Evolutionary conservation across 2,113 vertebrate genomes (phyloP).

Genomic region (Ifrita kowaldi): DNA sequence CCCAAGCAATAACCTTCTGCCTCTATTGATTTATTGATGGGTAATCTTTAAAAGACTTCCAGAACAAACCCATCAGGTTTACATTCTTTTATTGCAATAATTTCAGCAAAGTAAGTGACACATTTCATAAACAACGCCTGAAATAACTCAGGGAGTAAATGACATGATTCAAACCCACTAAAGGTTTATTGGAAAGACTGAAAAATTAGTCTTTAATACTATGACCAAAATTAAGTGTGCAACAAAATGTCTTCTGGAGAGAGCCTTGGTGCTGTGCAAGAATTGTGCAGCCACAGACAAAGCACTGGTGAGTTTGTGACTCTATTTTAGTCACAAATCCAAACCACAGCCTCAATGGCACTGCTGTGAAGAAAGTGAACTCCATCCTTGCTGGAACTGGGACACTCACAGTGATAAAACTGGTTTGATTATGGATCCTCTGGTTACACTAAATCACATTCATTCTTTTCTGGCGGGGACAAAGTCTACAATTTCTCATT

Average conservation of each 20-base stretch:
- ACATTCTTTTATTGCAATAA: neutral
- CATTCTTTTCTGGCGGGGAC: neutral
- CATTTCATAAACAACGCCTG: neutral
- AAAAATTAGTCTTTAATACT: neutral
- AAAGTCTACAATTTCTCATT: neutral
- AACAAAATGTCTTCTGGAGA: neutral
- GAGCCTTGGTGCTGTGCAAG: neutral
- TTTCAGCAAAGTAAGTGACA: neutral
- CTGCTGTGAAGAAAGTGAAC: neutral
- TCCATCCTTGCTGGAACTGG: neutral
- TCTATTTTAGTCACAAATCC: neutral
- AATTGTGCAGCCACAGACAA: neutral
- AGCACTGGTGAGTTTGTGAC: neutral
- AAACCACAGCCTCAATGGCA: neutral
- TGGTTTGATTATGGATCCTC: neutral
- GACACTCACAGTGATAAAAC: neutral
- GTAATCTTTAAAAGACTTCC: neutral
- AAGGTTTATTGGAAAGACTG: neutral
- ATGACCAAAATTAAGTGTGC: neutral
- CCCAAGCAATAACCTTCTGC: neutral
- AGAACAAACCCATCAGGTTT: neutral
- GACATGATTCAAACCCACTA: fast-evolving
- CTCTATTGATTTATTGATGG: neutral
- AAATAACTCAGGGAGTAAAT: neutral
- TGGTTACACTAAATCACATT: neutral